These are phyloP conservation scores for Mongoloraphidia duomilia DNA, from an alignment of 2,888 invertebrate genomes.

Conservation along the genomic window DNA sequence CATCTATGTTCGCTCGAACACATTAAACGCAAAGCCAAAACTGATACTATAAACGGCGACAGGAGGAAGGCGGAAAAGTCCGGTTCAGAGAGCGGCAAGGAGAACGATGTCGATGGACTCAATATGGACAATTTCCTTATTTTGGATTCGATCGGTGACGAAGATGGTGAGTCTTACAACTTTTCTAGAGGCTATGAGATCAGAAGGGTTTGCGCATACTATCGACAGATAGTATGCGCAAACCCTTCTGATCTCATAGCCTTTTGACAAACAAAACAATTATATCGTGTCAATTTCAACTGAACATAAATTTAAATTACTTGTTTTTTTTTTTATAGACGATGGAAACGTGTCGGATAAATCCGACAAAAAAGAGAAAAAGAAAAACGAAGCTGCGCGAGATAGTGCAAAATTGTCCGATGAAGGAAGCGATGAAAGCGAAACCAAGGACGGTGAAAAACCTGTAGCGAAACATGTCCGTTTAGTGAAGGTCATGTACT, in stretches of 20 bases:
- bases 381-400: too few species aligned
- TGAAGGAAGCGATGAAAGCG: slow-evolving; percentile 29
- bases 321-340: too few species aligned
- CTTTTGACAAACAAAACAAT: too few species aligned
- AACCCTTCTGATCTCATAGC: too few species aligned
- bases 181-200: too few species aligned
- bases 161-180: slow-evolving; percentile 43
- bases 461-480: slow-evolving; percentile 66
- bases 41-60: slow-evolving; percentile 27
- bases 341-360: too few species aligned
- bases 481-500: slow-evolving; percentile 63
- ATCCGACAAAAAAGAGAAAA: too few species aligned
- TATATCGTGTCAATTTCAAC: too few species aligned
- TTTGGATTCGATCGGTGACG: slow-evolving; percentile 77
- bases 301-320: too few species aligned
- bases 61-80: slow-evolving; percentile 25
- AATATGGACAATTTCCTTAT: slow-evolving; percentile 77
- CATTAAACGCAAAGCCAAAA: slow-evolving; percentile 49
- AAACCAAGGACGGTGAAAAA: slow-evolving; percentile 50
- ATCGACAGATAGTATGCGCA: too few species aligned
- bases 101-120: slow-evolving; percentile 45
- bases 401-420: slow-evolving; percentile 9
- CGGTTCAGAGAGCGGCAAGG: slow-evolving; percentile 38
- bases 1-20: slow-evolving; percentile 72
- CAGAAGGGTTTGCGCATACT: too few species aligned